Conservation (phyloP, 2,797 vertebrate species). For the Enteromius radiatus region DNA sequence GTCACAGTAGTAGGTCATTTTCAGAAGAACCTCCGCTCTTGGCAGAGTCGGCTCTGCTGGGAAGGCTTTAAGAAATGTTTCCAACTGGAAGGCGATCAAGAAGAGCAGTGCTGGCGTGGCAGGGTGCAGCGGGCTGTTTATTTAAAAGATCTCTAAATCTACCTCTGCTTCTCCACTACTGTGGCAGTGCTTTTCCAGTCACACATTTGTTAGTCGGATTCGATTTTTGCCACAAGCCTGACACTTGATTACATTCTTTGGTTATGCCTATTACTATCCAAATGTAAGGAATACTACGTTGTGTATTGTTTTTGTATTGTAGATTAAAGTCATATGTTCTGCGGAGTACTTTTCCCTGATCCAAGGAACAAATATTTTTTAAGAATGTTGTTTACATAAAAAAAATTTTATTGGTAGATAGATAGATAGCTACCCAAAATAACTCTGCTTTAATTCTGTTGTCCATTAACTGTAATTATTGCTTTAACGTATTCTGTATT, state of each 20-base stretch:
- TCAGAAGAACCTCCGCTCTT: slow-evolving; percentile 58
- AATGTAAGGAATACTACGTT: background rate
- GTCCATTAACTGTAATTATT: background rate
- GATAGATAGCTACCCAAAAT: background rate
- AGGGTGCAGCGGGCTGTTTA: slow-evolving; percentile 53
- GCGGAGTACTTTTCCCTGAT: background rate
- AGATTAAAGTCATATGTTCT: slow-evolving; percentile 8
- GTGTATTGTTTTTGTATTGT: background rate
- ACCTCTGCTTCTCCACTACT: slow-evolving; percentile 45
- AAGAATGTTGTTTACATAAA: background rate
- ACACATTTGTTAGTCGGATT: slow-evolving; percentile 15
- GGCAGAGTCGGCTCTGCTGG: slow-evolving; percentile 55
- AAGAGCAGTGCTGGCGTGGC: slow-evolving; percentile 59
- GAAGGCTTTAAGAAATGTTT: slow-evolving; percentile 53
- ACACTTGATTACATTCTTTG: slow-evolving; percentile 14
- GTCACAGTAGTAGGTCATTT: slow-evolving; percentile 56
- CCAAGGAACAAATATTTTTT: background rate
- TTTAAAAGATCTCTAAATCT: slow-evolving; percentile 57
- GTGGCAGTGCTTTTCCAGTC: slow-evolving; percentile 31
- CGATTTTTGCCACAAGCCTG: slow-evolving; percentile 16
- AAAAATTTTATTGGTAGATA: background rate
- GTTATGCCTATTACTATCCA: background rate
- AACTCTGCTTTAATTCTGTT: background rate
- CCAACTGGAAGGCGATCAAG: slow-evolving; percentile 62
- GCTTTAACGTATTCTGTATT: slow-evolving; percentile 1